Conservation (phyloP, 1,140 invertebrate genomes). For the Oscheius sp. region DNA sequence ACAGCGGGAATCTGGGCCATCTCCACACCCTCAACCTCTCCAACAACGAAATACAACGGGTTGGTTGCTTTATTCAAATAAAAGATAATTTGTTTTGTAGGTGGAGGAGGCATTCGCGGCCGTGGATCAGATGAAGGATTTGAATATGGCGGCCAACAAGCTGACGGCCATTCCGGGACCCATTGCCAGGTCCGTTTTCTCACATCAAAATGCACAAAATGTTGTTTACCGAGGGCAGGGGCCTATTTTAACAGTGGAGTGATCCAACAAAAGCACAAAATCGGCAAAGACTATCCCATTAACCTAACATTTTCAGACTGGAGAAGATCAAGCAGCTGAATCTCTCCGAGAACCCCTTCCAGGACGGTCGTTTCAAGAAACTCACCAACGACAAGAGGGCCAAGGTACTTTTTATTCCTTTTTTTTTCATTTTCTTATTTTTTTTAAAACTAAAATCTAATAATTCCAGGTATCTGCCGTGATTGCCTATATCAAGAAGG, state of each 20-base stretch:
- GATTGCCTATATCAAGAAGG: slow-evolving; percentile 8
- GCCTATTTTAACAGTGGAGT: too few relatives aligned
- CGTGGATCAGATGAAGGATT: slow-evolving; percentile 27
- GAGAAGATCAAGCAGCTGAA: slow-evolving; percentile 36
- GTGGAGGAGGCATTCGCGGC: slow-evolving; percentile 13
- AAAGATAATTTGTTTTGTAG: too few relatives aligned
- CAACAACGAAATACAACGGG: slow-evolving; percentile 15
- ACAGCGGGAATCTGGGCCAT: not conserved
- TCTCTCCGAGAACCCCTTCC: slow-evolving; percentile 26
- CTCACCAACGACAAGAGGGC: slow-evolving; percentile 35
- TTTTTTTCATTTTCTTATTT: slow-evolving; percentile 12
- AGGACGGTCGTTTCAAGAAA: slow-evolving; percentile 34
- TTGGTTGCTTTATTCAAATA: not conserved
- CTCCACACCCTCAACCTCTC: slow-evolving; percentile 13
- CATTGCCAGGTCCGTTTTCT: not conserved
- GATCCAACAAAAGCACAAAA: too few relatives aligned
- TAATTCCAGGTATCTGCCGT: slow-evolving; percentile 2
- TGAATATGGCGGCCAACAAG: slow-evolving; percentile 27
- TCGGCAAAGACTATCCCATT: too few relatives aligned
- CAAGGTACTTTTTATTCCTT: slow-evolving; percentile 11
- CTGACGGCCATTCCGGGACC: slow-evolving; percentile 23
- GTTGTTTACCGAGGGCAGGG: too few relatives aligned
- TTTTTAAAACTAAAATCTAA: slow-evolving; percentile 10
- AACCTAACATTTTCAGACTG: not conserved
- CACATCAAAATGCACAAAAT: too few relatives aligned